Conservation (phyloP, 2,888 invertebrate genomes). For the Sinohyriopsis cumingii region DNA sequence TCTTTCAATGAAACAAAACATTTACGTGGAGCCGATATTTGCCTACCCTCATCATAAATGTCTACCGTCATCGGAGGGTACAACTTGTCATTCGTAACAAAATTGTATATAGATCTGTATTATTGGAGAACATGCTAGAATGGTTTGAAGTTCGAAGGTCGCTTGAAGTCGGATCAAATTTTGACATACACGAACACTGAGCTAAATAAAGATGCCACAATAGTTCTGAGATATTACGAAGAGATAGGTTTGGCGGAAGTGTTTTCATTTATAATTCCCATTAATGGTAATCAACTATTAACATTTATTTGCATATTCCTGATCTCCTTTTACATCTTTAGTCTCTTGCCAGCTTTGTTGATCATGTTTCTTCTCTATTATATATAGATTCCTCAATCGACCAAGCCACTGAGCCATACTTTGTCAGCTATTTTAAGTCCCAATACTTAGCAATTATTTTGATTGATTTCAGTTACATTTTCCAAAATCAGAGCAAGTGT, state of each 20-base stretch:
- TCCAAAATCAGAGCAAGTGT: no score
- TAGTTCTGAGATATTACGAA: conserved; percentile 22
- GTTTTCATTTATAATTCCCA: conserved; percentile 18
- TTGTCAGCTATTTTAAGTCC: no score
- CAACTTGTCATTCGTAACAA: conserved; percentile 28
- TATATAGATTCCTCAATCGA: no score
- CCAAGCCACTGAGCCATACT: no score
- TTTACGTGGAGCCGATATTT: conserved; percentile 21
- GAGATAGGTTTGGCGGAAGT: conserved; percentile 16
- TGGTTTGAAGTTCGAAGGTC: conserved; percentile 32
- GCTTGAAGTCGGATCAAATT: conserved; percentile 22
- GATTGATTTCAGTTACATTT: no score
- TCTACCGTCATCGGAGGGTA: conserved; percentile 8
- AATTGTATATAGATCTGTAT: conserved; percentile 14
- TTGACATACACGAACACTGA: conserved; percentile 15
- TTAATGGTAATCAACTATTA: no score
- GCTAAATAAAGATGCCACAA: conserved; percentile 19
- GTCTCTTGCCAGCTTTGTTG: no score
- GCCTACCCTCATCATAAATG: neutral
- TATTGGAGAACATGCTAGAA: conserved; percentile 22
- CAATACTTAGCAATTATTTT: no score
- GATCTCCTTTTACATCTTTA: no score
- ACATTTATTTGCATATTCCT: no score
- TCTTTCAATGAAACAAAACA: conserved; percentile 16
- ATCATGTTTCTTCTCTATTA: no score